These are phyloP conservation scores for Asarcornis scutulata DNA, from an alignment of 2,113 vertebrate species.

Conservation along the genomic window DNA sequence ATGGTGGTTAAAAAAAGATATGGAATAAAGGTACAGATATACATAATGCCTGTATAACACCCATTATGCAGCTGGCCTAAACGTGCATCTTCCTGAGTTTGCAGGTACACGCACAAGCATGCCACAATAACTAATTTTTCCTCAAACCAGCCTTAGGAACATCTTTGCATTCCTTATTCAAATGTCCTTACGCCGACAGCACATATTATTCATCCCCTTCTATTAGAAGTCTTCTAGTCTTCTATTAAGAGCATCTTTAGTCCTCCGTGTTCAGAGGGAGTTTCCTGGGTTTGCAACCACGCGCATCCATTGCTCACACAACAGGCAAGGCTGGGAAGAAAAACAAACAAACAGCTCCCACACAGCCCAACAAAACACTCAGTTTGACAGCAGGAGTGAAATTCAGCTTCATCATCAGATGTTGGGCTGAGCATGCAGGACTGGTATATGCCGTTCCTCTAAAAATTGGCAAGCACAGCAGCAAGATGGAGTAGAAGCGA, in stretches of 20 bases:
- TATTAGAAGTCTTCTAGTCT: neutral
- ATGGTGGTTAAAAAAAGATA: neutral
- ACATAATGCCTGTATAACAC: neutral
- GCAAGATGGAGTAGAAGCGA: neutral
- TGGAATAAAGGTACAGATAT: neutral
- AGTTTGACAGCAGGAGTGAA: neutral
- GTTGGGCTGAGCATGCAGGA: neutral
- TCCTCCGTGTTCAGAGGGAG: neutral
- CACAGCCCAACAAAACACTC: neutral
- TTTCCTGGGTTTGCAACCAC: neutral
- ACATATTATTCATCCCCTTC: neutral
- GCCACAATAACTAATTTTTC: neutral
- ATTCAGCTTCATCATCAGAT: neutral
- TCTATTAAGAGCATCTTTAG: conserved; percentile 2
- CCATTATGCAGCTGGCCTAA: neutral
- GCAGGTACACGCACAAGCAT: neutral
- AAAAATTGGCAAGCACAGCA: neutral
- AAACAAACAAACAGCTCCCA: neutral
- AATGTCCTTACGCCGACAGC: neutral
- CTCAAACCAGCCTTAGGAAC: neutral
- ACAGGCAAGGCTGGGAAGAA: neutral
- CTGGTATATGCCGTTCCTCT: neutral
- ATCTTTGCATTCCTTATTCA: too few relatives aligned
- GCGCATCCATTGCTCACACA: neutral
- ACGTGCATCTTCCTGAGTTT: neutral